Evolutionary conservation across 2,888 invertebrate genomes (phyloP).

Genomic region (Acrocyrtus sp.): DNA sequence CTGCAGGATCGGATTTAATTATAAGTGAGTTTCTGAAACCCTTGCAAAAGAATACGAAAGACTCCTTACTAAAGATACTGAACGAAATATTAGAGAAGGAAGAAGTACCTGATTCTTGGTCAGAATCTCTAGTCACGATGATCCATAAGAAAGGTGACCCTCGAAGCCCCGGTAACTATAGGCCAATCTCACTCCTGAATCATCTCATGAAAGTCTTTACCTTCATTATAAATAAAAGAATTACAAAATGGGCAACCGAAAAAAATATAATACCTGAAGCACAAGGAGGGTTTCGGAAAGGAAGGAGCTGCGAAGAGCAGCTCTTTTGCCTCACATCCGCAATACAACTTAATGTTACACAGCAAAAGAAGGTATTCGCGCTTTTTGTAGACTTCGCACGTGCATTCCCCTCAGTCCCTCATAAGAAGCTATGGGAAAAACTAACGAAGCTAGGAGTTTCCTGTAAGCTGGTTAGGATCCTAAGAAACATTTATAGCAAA

Average conservation of each 20-base stretch:
- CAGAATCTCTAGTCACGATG: too few species aligned
- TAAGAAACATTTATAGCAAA: constrained; percentile 13
- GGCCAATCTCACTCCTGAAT: constrained; percentile 18
- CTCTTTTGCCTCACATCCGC: constrained; percentile 5
- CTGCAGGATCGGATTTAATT: background rate
- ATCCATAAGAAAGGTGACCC: constrained; percentile 16
- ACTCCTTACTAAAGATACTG: too few species aligned
- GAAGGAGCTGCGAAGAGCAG: constrained; percentile 21
- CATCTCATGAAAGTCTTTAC: constrained; percentile 8
- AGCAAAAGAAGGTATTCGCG: constrained; percentile 7
- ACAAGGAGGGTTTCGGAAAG: constrained; percentile 23
- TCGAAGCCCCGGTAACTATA: constrained; percentile 1
- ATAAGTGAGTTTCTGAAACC: background rate
- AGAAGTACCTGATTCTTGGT: too few species aligned
- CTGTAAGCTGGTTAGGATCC: constrained; percentile 2
- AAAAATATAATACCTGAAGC: constrained; percentile 1
- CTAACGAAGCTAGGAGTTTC: constrained; percentile 6
- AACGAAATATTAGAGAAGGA: background rate
- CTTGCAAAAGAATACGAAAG: background rate
- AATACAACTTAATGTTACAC: background rate
- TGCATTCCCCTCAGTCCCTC: constrained; percentile 19
- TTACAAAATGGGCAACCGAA: background rate
- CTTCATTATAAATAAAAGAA: background rate
- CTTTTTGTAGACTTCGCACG: constrained; percentile 15
- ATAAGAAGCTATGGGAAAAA: constrained; percentile 5